Evolutionary conservation across 2,888 invertebrate genomes (phyloP).

Genomic region (Agrotis segetum): DNA sequence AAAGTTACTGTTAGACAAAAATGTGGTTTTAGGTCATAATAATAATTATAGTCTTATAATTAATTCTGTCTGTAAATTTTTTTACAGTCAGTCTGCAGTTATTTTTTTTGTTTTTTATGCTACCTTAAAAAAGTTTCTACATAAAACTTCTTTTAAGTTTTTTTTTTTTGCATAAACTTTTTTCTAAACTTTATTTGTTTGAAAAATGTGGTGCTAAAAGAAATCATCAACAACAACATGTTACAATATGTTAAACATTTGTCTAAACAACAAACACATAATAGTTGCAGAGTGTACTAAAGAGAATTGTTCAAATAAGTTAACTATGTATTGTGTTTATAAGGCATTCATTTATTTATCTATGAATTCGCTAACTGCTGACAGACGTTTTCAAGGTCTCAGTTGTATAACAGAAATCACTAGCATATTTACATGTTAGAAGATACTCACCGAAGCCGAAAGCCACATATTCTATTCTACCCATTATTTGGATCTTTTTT

Average conservation of each 20-base stretch:
- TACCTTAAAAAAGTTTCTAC: too few relatives aligned
- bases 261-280: constrained; percentile 13
- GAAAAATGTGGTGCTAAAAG: too few relatives aligned
- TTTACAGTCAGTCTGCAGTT: too few relatives aligned
- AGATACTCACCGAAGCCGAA: too few relatives aligned
- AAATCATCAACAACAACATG: background rate
- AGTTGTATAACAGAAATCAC: background rate
- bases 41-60: background rate
- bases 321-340: background rate
- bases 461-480: too few relatives aligned
- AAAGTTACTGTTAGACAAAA: background rate
- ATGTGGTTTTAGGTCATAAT: constrained; percentile 3
- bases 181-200: too few relatives aligned
- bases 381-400: background rate
- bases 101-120: too few relatives aligned
- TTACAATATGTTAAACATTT: background rate
- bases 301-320: background rate
- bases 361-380: background rate
- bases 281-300: background rate
- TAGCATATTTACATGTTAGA: background rate
- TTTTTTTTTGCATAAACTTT: too few relatives aligned
- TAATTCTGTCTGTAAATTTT: too few relatives aligned
- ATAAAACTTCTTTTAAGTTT: too few relatives aligned
- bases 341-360: background rate
- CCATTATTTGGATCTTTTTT: too few relatives aligned